A percentile compares a stretch with the other conserved stretches of the same genome.
phyloP scores from a whole-genome alignment of 2,113 vertebrate genomes.

The Engystomops pustulosus region DNA sequence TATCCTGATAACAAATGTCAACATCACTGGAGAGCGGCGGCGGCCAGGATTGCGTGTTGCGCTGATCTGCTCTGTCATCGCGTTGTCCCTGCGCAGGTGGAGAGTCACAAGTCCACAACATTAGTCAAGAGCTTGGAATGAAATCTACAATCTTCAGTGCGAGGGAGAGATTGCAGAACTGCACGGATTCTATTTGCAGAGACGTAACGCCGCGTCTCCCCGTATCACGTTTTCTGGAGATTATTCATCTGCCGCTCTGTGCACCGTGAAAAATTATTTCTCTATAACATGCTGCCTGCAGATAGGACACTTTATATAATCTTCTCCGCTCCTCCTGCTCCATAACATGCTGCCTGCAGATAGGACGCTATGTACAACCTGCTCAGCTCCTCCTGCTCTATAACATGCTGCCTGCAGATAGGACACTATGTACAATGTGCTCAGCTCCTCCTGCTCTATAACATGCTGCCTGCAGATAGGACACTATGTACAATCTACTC shows the following conservation, averaged over 20 bases:
- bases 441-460: no score
- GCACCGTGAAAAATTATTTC: no score
- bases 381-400: no score
- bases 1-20: slow-evolving; percentile 57
- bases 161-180: slow-evolving; percentile 50
- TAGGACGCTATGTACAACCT: no score
- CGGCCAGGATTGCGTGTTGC: slow-evolving; percentile 53
- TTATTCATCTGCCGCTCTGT: slow-evolving; percentile 44
- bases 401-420: no score
- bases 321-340: no score
- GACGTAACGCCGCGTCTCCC: slow-evolving; percentile 34
- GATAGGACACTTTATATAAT: no score
- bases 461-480: no score
- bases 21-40: slow-evolving; percentile 44
- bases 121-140: slow-evolving; percentile 59
- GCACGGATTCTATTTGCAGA: slow-evolving; percentile 53
- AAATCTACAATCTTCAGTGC: slow-evolving; percentile 54
- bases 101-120: slow-evolving; percentile 53
- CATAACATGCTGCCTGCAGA: no score
- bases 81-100: slow-evolving; percentile 56
- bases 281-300: no score
- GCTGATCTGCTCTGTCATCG: slow-evolving; percentile 56
- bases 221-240: slow-evolving; percentile 43
- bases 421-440: no score
- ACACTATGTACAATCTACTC: no score